Evolutionary conservation across 1,140 invertebrate species (phyloP).

Genomic region (Elymnias hypermnestra): DNA sequence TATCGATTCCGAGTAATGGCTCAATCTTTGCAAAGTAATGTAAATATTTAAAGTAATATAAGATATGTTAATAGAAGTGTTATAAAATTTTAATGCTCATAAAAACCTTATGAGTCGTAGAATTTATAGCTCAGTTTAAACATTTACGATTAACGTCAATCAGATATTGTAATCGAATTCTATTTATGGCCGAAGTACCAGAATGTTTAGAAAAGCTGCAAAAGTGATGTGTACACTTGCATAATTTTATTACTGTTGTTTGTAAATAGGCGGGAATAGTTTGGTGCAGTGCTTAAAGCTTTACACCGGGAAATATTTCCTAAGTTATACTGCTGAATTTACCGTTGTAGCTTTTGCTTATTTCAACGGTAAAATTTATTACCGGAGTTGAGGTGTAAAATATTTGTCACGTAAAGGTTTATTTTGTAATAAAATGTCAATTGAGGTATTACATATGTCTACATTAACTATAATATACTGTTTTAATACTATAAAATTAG

Average conservation of each 20-base stretch:
- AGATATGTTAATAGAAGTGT: no score
- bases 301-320: neutral
- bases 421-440: no score
- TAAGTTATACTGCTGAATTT: neutral
- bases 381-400: no score
- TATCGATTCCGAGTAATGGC: no score
- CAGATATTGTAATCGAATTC: neutral
- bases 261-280: slow-evolving; percentile 1
- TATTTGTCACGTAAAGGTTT: no score
- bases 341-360: slow-evolving; percentile 37
- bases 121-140: neutral
- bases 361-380: slow-evolving; percentile 36
- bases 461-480: no score
- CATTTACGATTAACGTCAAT: neutral
- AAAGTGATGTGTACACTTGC: neutral
- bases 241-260: neutral
- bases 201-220: neutral
- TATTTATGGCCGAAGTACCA: slow-evolving; percentile 2
- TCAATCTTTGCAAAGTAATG: no score
- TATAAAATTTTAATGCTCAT: no score
- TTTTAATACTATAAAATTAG: no score
- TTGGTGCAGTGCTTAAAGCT: neutral
- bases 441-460: no score
- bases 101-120: no score
- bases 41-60: no score